phyloP scores from a whole-genome alignment of 2,113 vertebrate species.

The Aptenodytes forsteri region DNA sequence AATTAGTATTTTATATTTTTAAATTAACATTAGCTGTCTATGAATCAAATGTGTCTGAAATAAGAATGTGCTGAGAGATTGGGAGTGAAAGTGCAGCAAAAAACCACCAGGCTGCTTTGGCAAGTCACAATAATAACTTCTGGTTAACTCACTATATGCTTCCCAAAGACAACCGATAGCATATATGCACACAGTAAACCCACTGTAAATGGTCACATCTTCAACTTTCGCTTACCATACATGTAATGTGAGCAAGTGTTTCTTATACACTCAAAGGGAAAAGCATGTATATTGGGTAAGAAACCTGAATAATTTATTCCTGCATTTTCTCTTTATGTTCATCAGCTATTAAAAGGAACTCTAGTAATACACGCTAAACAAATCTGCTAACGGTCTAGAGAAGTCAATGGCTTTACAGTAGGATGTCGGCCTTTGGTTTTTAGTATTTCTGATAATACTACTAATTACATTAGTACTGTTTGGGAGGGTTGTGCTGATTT shows the following conservation, averaged over 20 bases:
- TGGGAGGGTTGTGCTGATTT: neutral
- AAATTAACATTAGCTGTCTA: neutral
- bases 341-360: neutral
- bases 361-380: fast-evolving
- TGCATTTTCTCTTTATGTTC: neutral
- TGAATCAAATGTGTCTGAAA: neutral
- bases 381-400: neutral
- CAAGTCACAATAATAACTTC: neutral
- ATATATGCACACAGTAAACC: neutral
- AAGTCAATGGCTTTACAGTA: neutral
- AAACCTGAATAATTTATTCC: neutral
- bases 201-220: neutral
- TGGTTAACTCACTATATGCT: neutral
- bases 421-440: neutral
- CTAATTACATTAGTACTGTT: neutral
- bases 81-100: neutral
- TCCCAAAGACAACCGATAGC: neutral
- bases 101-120: neutral
- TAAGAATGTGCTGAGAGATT: neutral
- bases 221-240: neutral
- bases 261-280: neutral
- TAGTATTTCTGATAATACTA: neutral
- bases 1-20: neutral
- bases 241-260: neutral
- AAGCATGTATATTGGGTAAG: neutral